These are phyloP conservation scores for Philhelius pedissequus DNA, from an alignment of 2,888 invertebrate species.

Conservation along the genomic window DNA sequence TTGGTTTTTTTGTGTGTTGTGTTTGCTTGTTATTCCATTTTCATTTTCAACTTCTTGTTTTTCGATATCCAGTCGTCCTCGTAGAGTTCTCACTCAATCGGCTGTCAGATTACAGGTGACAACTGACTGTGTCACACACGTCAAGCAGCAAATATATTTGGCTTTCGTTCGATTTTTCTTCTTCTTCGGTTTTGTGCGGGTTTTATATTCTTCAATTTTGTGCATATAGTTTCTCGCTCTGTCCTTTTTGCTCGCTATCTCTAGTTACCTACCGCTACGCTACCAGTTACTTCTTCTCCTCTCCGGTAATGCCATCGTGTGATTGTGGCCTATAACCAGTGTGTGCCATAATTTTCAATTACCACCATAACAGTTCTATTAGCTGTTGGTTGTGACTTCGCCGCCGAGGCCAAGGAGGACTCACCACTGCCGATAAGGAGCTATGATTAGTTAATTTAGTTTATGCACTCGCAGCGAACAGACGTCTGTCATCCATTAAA, in stretches of 20 bases:
- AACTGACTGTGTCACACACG: conserved; percentile 77
- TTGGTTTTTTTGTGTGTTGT: background rate
- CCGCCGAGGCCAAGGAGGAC: conserved; percentile 69
- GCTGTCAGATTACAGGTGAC: conserved; percentile 79
- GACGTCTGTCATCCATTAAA: conserved; percentile 72
- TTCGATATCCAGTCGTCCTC: conserved; percentile 70
- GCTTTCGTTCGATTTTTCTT: conserved; percentile 57
- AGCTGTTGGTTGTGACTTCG: conserved; percentile 37
- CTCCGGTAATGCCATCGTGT: background rate
- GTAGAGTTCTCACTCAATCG: conserved; percentile 72
- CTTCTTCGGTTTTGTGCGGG: conserved; percentile 50
- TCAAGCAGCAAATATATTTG: conserved; percentile 61
- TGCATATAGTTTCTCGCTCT: conserved; percentile 29
- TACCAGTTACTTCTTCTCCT: conserved; percentile 45
- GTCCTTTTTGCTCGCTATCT: conserved; percentile 12
- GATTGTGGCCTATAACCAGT: conserved; percentile 17
- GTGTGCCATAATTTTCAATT: conserved; percentile 57
- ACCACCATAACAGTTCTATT: conserved; percentile 75
- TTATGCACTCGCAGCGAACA: conserved; percentile 78
- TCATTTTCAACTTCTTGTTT: conserved; percentile 14
- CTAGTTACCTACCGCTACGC: background rate
- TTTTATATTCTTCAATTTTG: conserved; percentile 42
- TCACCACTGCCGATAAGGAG: conserved; percentile 76
- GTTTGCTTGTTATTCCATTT: background rate
- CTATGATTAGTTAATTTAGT: conserved; percentile 79